Conservation (phyloP, 2,113 vertebrate species). For the Boleophthalmus pectinirostris region DNA sequence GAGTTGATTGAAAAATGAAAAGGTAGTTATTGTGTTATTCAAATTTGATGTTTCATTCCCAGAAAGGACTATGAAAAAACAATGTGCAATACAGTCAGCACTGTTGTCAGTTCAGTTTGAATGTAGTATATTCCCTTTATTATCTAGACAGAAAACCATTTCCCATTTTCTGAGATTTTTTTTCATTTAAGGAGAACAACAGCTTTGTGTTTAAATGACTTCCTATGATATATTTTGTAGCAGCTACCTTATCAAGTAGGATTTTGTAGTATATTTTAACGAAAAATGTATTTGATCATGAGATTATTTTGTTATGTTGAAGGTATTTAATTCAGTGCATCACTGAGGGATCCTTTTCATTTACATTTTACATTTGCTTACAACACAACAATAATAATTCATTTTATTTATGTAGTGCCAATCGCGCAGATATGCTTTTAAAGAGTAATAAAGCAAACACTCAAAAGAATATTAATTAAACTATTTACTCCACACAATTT, state of each 20-base stretch:
- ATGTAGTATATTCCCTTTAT: neutral
- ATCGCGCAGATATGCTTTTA: neutral
- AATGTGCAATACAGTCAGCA: neutral
- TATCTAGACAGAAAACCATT: neutral
- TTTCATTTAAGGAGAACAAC: too few relatives aligned
- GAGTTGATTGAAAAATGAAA: neutral
- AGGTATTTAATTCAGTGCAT: too few relatives aligned
- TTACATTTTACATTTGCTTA: too few relatives aligned
- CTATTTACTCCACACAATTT: neutral
- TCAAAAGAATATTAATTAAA: too few relatives aligned
- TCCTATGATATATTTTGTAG: too few relatives aligned
- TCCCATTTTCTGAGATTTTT: neutral
- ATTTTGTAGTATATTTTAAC: too few relatives aligned
- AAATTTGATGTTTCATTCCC: neutral
- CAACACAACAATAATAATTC: too few relatives aligned
- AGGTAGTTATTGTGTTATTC: constrained; percentile 10
- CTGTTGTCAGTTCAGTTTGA: neutral
- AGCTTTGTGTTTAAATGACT: neutral
- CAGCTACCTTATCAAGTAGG: too few relatives aligned
- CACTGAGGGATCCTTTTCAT: too few relatives aligned
- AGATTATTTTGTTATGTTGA: too few relatives aligned
- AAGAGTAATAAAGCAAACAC: too few relatives aligned
- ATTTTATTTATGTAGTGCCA: neutral
- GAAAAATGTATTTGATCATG: too few relatives aligned
- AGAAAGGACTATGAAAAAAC: neutral